Percentiles rank a stretch among this genome's conserved stretches.
Conservation (phyloP, 1,140 invertebrate species). For the Atopsyche davidsoni region DNA sequence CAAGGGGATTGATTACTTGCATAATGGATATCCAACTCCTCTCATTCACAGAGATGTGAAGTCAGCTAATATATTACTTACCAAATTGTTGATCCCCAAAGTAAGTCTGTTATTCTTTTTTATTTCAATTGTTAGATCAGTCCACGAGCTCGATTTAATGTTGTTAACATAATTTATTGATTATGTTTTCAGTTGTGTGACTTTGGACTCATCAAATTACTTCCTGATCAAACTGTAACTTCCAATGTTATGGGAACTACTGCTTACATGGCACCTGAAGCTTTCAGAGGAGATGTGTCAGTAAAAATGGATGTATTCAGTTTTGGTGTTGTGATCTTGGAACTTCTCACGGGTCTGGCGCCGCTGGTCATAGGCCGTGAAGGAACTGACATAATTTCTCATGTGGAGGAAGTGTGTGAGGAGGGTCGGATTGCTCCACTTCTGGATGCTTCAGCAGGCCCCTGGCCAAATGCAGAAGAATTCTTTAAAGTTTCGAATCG, state of each 20-base stretch:
- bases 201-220: constrained; percentile 62
- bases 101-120: constrained; percentile 36
- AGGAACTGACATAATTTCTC: constrained; percentile 47
- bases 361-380: constrained; percentile 52
- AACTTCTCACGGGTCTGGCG: constrained; percentile 61
- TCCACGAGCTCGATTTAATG: too few species aligned
- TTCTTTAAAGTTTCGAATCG: constrained; percentile 34
- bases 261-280: constrained; percentile 73
- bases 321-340: constrained; percentile 70
- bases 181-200: constrained; percentile 57
- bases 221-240: constrained; percentile 47
- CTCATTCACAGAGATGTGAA: constrained; percentile 72
- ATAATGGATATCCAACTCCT: constrained; percentile 48
- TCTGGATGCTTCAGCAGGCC: constrained; percentile 33
- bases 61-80: constrained; percentile 68
- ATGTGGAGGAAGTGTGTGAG: constrained; percentile 36
- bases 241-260: constrained; percentile 60
- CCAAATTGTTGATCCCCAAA: constrained; percentile 56
- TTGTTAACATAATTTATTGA: constrained; percentile 2
- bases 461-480: constrained; percentile 34
- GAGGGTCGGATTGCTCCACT: constrained; percentile 30
- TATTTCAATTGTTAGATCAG: constrained; percentile 1
- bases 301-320: constrained; percentile 71
- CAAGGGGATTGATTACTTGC: constrained; percentile 57
- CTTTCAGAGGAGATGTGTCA: constrained; percentile 61